Evolutionary conservation across 2,888 invertebrate genomes (phyloP).

Genomic region (Mycalesis mineus): DNA sequence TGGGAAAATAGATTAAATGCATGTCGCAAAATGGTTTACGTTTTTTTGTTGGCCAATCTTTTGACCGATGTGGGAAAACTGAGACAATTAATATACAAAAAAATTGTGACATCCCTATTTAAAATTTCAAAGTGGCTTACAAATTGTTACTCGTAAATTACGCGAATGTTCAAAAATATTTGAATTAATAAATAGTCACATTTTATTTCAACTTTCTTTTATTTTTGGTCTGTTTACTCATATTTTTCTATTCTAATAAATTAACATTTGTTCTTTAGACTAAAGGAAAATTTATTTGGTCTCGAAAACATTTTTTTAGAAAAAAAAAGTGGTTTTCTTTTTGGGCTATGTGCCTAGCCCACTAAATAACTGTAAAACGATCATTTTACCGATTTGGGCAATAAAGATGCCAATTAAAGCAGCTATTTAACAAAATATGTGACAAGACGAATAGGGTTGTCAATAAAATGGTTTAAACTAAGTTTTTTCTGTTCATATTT

Average conservation of each 20-base stretch:
- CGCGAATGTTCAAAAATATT: too few species aligned
- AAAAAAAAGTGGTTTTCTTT: conserved; percentile 14
- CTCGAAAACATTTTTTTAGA: not conserved
- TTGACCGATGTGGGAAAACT: conserved; percentile 7
- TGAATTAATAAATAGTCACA: too few species aligned
- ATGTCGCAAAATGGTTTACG: conserved; percentile 11
- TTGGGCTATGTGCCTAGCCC: conserved; percentile 5
- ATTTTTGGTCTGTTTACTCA: too few species aligned
- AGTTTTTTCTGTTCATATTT: not conserved
- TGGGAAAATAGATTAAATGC: conserved; percentile 33
- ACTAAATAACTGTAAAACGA: conserved; percentile 24
- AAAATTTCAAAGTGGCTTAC: not conserved
- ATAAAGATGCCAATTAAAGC: conserved; percentile 43
- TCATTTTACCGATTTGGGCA: conserved; percentile 36
- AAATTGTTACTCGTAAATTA: not conserved
- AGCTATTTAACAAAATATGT: conserved; percentile 25
- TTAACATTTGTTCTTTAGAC: too few species aligned
- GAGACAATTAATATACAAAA: not conserved
- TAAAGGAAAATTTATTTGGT: too few species aligned
- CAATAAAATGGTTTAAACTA: not conserved
- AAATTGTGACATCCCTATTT: conserved; percentile 1
- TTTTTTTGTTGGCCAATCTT: conserved; percentile 15
- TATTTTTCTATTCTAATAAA: too few species aligned
- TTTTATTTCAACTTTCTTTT: too few species aligned
- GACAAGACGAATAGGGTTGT: conserved; percentile 17